phyloP scores from a whole-genome alignment of 2,113 vertebrate species.

The Hassar affinis region DNA sequence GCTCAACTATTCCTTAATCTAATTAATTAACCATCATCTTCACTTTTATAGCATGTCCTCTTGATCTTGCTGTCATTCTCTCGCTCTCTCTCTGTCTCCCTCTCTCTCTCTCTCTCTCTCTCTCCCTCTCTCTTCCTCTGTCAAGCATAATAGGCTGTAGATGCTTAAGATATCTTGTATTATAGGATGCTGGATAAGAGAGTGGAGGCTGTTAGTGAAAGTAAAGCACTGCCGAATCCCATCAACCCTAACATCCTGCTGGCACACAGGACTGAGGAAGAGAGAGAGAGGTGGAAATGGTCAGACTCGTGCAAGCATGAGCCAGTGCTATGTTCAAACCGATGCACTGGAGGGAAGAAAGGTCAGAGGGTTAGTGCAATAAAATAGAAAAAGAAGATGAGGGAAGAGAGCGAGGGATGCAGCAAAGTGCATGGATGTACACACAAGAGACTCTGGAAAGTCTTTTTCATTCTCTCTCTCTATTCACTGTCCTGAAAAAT shows the following conservation, averaged over 20 bases:
- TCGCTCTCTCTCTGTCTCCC: neutral
- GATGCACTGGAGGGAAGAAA: conserved; percentile 32
- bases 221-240: neutral
- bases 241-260: neutral
- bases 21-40: neutral
- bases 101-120: neutral
- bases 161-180: neutral
- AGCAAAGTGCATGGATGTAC: conserved; percentile 4
- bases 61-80: no score
- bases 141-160: neutral
- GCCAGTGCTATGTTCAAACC: neutral
- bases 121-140: neutral
- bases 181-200: neutral
- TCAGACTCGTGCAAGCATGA: neutral
- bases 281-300: conserved; percentile 3
- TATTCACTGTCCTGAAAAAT: neutral
- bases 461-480: neutral
- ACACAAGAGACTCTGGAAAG: neutral
- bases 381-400: neutral
- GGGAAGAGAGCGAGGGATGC: neutral
- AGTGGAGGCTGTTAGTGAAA: conserved; percentile 15
- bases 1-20: neutral
- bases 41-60: neutral
- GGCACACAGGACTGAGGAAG: neutral
- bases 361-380: conserved; percentile 26